Evolutionary conservation across 2,113 vertebrate genomes (phyloP).

Genomic region (Spea bombifrons): DNA sequence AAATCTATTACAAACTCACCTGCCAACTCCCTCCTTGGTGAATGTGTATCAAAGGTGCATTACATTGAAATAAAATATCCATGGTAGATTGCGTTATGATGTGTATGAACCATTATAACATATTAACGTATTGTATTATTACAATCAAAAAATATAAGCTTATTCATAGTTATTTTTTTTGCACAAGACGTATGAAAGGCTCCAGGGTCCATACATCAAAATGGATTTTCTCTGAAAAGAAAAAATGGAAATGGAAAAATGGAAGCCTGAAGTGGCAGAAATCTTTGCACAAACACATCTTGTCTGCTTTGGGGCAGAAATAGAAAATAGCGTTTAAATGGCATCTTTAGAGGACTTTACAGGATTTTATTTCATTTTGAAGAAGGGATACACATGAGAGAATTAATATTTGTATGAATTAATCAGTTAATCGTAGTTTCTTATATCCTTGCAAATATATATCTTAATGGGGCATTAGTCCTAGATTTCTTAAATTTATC

Average conservation of each 20-base stretch:
- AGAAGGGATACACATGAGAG: not conserved
- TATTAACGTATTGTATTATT: too few relatives aligned
- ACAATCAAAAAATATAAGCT: too few relatives aligned
- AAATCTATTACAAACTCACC: too few relatives aligned
- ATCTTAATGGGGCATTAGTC: too few relatives aligned
- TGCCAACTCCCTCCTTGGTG: too few relatives aligned
- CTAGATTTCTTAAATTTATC: too few relatives aligned
- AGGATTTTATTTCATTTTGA: conserved; percentile 9
- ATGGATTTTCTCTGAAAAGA: conserved; percentile 14
- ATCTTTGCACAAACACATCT: conserved; percentile 30
- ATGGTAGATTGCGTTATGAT: too few relatives aligned
- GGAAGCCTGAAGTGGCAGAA: conserved; percentile 18
- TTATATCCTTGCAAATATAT: too few relatives aligned
- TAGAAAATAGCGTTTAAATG: conserved; percentile 14
- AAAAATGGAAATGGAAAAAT: conserved; percentile 6
- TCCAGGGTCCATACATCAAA: conserved; percentile 1
- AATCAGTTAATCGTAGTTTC: too few relatives aligned
- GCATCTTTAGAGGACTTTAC: conserved; percentile 4
- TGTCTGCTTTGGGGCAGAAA: conserved; percentile 22
- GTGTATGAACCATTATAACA: too few relatives aligned
- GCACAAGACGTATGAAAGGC: not conserved
- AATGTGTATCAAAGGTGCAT: too few relatives aligned
- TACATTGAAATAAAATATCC: too few relatives aligned
- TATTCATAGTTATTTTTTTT: not conserved
- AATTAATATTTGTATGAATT: not conserved